A percentile compares a stretch with the other conserved stretches of the same genome.
Conservation (phyloP, 2,113 vertebrate species). For the Rhombomys opimus region DNA sequence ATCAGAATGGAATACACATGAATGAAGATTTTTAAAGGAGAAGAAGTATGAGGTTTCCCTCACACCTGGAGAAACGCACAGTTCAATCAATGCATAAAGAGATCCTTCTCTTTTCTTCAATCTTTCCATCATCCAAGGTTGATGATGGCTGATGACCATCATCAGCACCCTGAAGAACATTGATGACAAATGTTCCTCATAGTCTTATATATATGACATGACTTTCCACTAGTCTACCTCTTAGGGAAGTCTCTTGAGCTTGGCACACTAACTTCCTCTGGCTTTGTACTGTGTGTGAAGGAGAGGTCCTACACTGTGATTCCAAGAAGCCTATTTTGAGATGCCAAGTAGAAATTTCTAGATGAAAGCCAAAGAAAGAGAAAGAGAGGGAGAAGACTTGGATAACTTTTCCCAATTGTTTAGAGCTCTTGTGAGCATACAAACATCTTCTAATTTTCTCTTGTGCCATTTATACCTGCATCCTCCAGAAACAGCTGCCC, state of each 20-base stretch:
- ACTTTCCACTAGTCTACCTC: background rate
- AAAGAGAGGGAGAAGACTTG: background rate
- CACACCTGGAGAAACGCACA: background rate
- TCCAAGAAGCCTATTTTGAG: background rate
- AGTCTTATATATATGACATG: background rate
- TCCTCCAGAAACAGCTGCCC: background rate
- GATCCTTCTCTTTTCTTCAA: background rate
- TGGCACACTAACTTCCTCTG: background rate
- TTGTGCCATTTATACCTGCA: background rate
- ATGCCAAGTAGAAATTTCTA: background rate
- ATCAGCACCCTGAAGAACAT: background rate
- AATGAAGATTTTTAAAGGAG: background rate
- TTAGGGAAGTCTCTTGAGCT: background rate
- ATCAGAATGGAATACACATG: background rate
- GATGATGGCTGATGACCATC: background rate
- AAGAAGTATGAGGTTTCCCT: background rate
- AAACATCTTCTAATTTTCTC: background rate
- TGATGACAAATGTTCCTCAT: background rate
- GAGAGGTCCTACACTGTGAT: rapidly evolving
- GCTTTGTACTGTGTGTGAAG: background rate
- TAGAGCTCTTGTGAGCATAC: background rate
- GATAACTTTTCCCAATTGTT: background rate
- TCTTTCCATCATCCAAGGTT: background rate
- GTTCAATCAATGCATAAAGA: background rate
- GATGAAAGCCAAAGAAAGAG: background rate